Percentiles rank a stretch among this genome's conserved stretches.
phyloP scores from a whole-genome alignment of 2,888 invertebrate species.

The Drosophila kanekoi region DNA sequence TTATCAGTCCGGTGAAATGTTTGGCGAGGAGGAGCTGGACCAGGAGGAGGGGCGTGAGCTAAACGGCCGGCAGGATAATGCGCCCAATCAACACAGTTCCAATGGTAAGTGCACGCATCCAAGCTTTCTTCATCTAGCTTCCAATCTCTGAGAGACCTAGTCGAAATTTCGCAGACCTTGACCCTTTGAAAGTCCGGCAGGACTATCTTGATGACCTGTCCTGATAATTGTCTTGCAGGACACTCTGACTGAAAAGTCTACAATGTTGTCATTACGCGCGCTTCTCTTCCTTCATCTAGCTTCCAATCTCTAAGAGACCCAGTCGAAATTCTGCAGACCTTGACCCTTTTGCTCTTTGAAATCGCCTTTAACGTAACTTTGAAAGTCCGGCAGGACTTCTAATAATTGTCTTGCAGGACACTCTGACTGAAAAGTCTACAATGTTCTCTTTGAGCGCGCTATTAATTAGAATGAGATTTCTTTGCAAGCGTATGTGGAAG shows the following conservation, averaged over 20 bases:
- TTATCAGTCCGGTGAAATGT: slow-evolving; percentile 82
- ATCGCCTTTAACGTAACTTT: neutral
- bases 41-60: slow-evolving; percentile 42
- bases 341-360: neutral
- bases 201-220: neutral
- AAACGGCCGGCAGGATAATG: slow-evolving; percentile 62
- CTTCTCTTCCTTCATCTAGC: neutral
- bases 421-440: too few relatives aligned
- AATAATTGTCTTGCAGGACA: neutral
- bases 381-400: neutral
- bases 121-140: neutral
- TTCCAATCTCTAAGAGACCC: neutral
- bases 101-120: slow-evolving; percentile 80
- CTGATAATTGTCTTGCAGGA: neutral
- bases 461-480: neutral
- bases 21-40: slow-evolving; percentile 78
- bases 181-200: neutral
- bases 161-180: neutral
- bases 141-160: neutral
- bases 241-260: neutral
- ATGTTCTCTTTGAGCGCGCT: neutral
- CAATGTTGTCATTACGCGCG: neutral
- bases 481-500: neutral
- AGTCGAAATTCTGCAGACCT: neutral
- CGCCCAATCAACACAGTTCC: slow-evolving; percentile 75